Base-by-base conservation (phyloP, 2,113 vertebrate species). In the Numida meleagris region DNA sequence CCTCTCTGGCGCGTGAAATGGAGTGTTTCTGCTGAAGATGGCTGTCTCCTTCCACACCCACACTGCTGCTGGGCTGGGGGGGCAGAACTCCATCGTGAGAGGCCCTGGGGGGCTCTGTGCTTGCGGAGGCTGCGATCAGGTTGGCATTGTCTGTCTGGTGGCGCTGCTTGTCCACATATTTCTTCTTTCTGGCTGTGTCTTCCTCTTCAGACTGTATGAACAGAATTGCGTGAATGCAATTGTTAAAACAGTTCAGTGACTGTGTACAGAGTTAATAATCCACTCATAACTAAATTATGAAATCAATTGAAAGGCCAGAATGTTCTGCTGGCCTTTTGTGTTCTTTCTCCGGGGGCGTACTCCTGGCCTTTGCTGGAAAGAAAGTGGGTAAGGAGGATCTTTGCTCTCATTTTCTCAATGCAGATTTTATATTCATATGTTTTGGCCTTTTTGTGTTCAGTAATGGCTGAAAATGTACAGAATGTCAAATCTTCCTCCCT, bases 141-240 rank as follows among this genome's bases (percentile, higher is more conserved):
- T 18, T 79, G 55, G n/a, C 33, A 71, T 15, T 5, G 2, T 12
- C 51, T 25, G 4, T 89, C 83, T 63, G 91, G 92, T 81, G 74
- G 78, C 40, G 24, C 38, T 7, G 80, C 23, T 91, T 59, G 31
- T 68, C 51, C 59, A 38, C 62, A 31, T 48, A 36, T 19, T 66
- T 48, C n/a, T 84, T 86, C 58, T 70, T 90, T 48, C 63, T 65
- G 74, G 33, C 57, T 63, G 63, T 70, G 12, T 95, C 93, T 89
- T 98, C 97, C 29, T 93, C 92, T 83, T 97, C 97, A 85, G 96
- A 96, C 91, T 95, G 79, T 87, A 97, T 65, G 72, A 95, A 97
- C 25, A 95, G 82, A 97, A 90, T 50, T 42, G 7, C 51, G 8
- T 36, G 8, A 80, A 51, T 82, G 53, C n/a, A 85, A 14, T 40